Conservation (phyloP, 2,888 invertebrate genomes). For the Mellilla xanthometata region DNA sequence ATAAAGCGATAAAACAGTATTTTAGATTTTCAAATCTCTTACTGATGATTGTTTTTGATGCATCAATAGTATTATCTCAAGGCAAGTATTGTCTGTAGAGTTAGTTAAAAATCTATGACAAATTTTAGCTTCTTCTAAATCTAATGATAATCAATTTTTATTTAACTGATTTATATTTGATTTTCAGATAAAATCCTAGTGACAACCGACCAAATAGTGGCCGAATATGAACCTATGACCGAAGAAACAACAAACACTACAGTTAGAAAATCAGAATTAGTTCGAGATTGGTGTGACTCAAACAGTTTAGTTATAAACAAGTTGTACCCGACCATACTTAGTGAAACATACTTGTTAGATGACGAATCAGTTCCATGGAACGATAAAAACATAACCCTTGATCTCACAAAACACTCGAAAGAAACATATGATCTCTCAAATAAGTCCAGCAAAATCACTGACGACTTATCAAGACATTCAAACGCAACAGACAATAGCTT, state of each 20-base stretch:
- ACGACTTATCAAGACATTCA: conserved; percentile 24
- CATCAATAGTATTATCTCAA: too few species aligned
- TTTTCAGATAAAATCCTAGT: conserved; percentile 84
- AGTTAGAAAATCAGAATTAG: conserved; percentile 63
- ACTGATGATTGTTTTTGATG: too few species aligned
- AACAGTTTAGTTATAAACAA: conserved; percentile 67
- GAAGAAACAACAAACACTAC: conserved; percentile 52
- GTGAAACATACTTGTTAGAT: conserved; percentile 63
- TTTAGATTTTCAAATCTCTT: too few species aligned
- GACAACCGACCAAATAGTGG: conserved; percentile 82
- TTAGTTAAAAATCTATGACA: too few species aligned
- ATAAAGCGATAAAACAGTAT: too few species aligned
- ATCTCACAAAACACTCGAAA: conserved; percentile 45
- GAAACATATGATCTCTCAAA: conserved; percentile 23
- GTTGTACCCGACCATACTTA: conserved; percentile 69
- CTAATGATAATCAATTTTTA: too few species aligned
- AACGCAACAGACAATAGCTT: conserved; percentile 42
- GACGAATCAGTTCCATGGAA: conserved; percentile 56
- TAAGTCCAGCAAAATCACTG: conserved; percentile 1
- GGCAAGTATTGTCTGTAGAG: too few species aligned
- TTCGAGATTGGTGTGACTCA: conserved; percentile 72
- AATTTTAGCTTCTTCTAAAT: too few species aligned
- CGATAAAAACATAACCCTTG: conserved; percentile 48
- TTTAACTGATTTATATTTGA: too few species aligned
- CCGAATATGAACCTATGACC: conserved; percentile 77